Conservation (phyloP, 2,888 invertebrate genomes). For the Phasia obesa region DNA sequence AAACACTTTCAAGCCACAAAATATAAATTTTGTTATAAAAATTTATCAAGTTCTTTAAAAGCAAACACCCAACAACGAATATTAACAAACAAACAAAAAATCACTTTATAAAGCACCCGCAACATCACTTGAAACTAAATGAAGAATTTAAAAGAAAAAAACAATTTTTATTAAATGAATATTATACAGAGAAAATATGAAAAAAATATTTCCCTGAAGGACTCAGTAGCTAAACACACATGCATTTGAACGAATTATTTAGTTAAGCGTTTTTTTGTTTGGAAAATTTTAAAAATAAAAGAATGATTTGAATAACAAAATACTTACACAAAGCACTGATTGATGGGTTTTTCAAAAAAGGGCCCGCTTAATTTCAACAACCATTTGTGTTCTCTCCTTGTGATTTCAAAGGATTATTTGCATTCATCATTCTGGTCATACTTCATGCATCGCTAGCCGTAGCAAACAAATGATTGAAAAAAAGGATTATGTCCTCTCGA, state of each 20-base stretch:
- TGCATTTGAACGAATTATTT: constrained; percentile 26
- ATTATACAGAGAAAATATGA: constrained; percentile 30
- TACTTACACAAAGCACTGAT: too few species aligned
- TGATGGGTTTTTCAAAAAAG: constrained; percentile 21
- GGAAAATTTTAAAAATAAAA: constrained; percentile 7
- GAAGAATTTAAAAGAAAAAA: constrained; percentile 8
- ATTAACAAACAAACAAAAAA: constrained; percentile 13
- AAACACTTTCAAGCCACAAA: constrained; percentile 40
- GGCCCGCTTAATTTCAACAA: constrained; percentile 45
- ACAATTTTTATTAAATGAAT: constrained; percentile 9
- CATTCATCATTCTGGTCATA: constrained; percentile 13
- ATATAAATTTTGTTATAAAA: neutral
- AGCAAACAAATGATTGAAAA: neutral
- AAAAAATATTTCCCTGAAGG: constrained; percentile 28
- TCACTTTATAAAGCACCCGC: constrained; percentile 36
- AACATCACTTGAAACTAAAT: constrained; percentile 47
- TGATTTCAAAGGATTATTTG: constrained; percentile 49
- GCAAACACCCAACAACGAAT: neutral
- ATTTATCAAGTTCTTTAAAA: neutral
- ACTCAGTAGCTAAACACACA: constrained; percentile 37
- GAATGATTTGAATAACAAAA: neutral
- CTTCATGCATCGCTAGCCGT: neutral
- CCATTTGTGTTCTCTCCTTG: neutral
- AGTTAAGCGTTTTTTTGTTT: constrained; percentile 29
- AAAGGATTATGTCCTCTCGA: constrained; percentile 43